Evolutionary conservation across 2,113 vertebrate genomes (phyloP), one percentile per base, ranked within the genome.

Genomic region (Laticauda colubrina): DNA sequence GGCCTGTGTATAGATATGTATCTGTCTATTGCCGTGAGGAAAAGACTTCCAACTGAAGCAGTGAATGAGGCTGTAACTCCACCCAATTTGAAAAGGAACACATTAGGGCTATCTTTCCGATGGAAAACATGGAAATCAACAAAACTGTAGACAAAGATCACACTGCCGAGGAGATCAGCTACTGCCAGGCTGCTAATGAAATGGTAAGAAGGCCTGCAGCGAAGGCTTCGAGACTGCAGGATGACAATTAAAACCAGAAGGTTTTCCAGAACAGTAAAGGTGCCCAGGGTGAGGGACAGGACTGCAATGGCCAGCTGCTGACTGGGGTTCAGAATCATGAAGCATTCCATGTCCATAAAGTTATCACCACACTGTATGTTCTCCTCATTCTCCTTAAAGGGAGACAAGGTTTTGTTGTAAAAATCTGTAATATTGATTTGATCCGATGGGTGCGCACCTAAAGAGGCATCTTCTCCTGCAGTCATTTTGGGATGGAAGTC

Each of bases 331-430:
- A 99, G 97, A 94, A 99, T 99, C 99, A 99, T 99, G 96, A 99
- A 99, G 94, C 99, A 99, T 95, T 99, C 99, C 99, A 99, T 99
- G 98, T 99, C 99, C 99, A 99, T 99, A 93, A 99, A 99, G 98
- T 99, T 99, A 97, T 99, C 99, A 39, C 99, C 99, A 24, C 99
- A 99, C 90, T 99, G 98, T 94, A 99, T 98, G 81, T 96, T 99
- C 57, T 98, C 98, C 2, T 98, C 98, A 89, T 98, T 98, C 61
- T 99, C 99, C 95, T 97, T 98, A 95, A 97, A 97, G 0, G 97
- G 96, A 0, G 98, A 98, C 0, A 98, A 95, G 92, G 98, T 99
- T 96, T 98, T 98, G 97, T 99, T 99, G 95, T 98, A 98, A 94
- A 98, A 97, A 93, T 99, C 99, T 12, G 99, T 99, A 93, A 98